Base-by-base conservation (phyloP, 2,888 invertebrate species). In the Acleris holmiana region DNA sequence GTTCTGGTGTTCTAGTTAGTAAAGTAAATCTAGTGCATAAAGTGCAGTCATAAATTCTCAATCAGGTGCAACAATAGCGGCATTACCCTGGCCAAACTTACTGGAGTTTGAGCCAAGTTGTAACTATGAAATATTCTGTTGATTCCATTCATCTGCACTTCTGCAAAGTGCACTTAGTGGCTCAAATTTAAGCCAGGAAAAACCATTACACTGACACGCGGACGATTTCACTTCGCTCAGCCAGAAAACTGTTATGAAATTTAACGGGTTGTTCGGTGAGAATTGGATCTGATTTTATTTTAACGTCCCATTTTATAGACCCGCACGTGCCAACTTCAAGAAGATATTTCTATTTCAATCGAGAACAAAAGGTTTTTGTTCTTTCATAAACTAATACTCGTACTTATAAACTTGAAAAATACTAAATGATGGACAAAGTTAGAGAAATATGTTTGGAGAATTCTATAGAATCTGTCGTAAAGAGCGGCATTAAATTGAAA, bases 41-140 rank as follows among this genome's bases (percentile, higher is more conserved):
- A 74, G 75, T 71, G 71, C 67, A 68, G 70, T 74, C 73, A 80
- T 84, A 83, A 83, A 82, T 83, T 79, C 79, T 74, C 78, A 83
- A 83, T 84, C 81, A 80, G 79, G 77, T 78, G 78, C 75, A 78
- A 78, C 80, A 79, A 77, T 78, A 67, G 76, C 71, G 71, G 61
- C 64, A 50, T 72, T 69, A 73, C 70, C 67, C 70, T 70, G 70
- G 70, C 73, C 74, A 77, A 81, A 82, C 77, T 84, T 80, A 69
- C 76, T 76, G 75, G 79, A 83, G 74, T 76, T 74, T 73, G 79
- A 77, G 83, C 85, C 84, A 86, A 86, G 82, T 84, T 83, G 72
- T 76, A 69, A 71, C 72, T 75, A 84, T 86, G 81, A 84, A 85
- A 85, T 86, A 86, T 83, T 86, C 82, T 79, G 78, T 79, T 76